phyloP scores from a whole-genome alignment of 2,888 invertebrate species.

The Drosophila atripex region DNA sequence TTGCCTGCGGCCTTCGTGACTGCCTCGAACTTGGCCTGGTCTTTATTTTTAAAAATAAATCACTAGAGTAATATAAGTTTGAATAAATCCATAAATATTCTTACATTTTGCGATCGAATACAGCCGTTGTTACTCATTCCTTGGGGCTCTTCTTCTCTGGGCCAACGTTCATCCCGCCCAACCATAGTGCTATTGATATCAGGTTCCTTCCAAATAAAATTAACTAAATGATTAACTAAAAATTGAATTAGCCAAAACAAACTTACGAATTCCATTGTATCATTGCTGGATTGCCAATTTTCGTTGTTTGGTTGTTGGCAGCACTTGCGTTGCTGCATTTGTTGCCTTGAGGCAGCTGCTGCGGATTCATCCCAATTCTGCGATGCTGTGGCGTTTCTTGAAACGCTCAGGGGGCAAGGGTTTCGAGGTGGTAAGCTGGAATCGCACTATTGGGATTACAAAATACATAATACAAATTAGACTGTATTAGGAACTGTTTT shows the following conservation, averaged over 20 bases:
- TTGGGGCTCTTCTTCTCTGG: neutral
- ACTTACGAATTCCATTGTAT: neutral
- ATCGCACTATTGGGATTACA: too few relatives aligned
- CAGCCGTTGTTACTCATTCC: too few relatives aligned
- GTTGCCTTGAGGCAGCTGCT: constrained; percentile 9
- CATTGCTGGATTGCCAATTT: neutral
- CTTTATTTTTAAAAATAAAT: neutral
- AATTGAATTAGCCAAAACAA: neutral
- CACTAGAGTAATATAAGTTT: too few relatives aligned
- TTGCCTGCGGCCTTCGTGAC: neutral
- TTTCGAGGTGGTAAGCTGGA: neutral
- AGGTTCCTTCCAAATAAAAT: constrained; percentile 40
- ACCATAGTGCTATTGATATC: constrained; percentile 52
- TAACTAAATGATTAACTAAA: too few relatives aligned
- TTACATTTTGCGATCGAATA: neutral
- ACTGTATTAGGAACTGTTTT: neutral
- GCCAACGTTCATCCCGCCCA: neutral
- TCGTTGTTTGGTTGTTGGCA: neutral
- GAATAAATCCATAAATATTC: neutral
- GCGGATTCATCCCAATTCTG: constrained; percentile 4
- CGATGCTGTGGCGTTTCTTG: neutral
- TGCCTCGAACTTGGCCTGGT: neutral
- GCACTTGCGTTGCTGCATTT: constrained; percentile 8
- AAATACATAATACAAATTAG: too few relatives aligned
- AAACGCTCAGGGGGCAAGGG: neutral